These are phyloP conservation scores for Scomber scombrus DNA, from an alignment of 2,113 vertebrate genomes.

Conservation along the genomic window DNA sequence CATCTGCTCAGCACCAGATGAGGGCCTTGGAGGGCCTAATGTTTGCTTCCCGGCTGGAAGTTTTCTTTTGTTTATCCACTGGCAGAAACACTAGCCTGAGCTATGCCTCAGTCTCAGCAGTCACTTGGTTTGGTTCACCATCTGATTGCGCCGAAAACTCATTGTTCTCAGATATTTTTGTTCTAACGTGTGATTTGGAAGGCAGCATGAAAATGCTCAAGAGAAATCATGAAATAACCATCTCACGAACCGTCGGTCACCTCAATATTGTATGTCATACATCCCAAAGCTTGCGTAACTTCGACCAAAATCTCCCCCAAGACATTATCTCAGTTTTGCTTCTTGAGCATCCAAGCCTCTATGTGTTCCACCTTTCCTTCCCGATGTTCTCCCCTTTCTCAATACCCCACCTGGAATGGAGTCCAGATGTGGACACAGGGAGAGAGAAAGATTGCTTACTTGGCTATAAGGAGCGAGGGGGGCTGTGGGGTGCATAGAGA, in stretches of 20 bases:
- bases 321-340: slow-evolving; percentile 50
- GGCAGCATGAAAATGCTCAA: neutral
- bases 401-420: slow-evolving; percentile 86
- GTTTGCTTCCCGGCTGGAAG: slow-evolving; percentile 38
- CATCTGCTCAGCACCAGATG: neutral
- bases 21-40: neutral
- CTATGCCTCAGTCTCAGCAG: slow-evolving; percentile 40
- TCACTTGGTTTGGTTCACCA: slow-evolving; percentile 20
- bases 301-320: slow-evolving; percentile 36
- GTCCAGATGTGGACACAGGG: slow-evolving; percentile 84
- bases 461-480: slow-evolving; percentile 67
- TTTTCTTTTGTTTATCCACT: slow-evolving; percentile 63
- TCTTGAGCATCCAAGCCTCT: slow-evolving; percentile 24
- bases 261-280: slow-evolving; percentile 6
- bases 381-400: slow-evolving; percentile 49
- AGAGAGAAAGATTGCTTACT: slow-evolving; percentile 78
- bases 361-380: slow-evolving; percentile 54
- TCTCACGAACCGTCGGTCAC: slow-evolving; percentile 4
- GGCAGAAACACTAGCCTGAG: slow-evolving; percentile 32
- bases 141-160: slow-evolving; percentile 19
- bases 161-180: slow-evolving; percentile 24
- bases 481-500: slow-evolving; percentile 65
- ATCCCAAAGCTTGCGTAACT: slow-evolving; percentile 41
- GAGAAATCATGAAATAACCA: neutral
- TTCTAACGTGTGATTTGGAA: slow-evolving; percentile 9